A percentile compares a stretch with the other conserved stretches of the same genome.
These are phyloP conservation scores for Leptopilina clavipes DNA, from an alignment of 1,140 invertebrate genomes.

Conservation along the genomic window DNA sequence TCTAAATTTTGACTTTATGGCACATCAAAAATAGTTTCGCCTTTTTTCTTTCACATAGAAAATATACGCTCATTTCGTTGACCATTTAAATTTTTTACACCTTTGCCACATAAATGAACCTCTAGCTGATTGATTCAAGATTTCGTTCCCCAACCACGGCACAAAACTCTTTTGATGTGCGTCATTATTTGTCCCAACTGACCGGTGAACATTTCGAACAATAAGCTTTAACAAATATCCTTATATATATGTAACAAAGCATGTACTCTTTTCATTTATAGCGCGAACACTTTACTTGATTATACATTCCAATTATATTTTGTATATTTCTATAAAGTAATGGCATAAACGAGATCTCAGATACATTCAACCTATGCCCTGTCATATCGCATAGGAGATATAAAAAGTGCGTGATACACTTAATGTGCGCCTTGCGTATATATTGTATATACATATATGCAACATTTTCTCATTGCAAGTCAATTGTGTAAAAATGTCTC, in stretches of 20 bases:
- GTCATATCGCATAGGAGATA: conserved; percentile 2
- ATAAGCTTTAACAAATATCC: conserved; percentile 27
- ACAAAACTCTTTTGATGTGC: conserved; percentile 34
- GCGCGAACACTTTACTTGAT: conserved; percentile 5
- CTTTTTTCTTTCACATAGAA: conserved; percentile 2
- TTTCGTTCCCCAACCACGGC: conserved; percentile 19
- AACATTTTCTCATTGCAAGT: conserved; percentile 37
- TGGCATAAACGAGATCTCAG: conserved; percentile 62
- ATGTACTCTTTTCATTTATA: neutral
- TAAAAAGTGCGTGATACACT: conserved; percentile 28
- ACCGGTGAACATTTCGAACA: conserved; percentile 28
- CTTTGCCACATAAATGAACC: conserved; percentile 16
- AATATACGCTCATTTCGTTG: conserved; percentile 29
- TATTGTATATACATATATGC: conserved; percentile 36
- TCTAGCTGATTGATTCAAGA: conserved; percentile 31
- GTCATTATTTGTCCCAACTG: conserved; percentile 29
- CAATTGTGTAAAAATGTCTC: conserved; percentile 43
- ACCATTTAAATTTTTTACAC: conserved; percentile 9
- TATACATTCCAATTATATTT: conserved; percentile 13
- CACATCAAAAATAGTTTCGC: conserved; percentile 34
- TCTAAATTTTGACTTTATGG: conserved; percentile 32
- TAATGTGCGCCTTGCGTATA: conserved; percentile 23
- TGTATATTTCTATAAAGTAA: conserved; percentile 45
- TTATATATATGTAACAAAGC: conserved; percentile 6
- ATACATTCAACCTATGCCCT: conserved; percentile 35